Evolutionary conservation across 2,113 vertebrate species (phyloP).

Genomic region (Myrmophylax atrothorax): DNA sequence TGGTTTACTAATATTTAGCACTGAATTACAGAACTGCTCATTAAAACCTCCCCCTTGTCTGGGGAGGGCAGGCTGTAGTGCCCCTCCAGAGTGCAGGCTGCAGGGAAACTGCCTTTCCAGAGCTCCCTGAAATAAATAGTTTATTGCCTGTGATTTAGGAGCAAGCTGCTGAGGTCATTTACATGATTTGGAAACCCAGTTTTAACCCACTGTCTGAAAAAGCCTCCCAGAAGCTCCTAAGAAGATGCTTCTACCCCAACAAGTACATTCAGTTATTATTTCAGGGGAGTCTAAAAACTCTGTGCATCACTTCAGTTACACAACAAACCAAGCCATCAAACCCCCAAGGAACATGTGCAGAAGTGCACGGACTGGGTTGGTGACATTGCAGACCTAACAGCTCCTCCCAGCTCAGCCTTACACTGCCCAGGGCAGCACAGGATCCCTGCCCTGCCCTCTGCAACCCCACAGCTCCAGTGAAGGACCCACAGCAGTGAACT

Average conservation of each 20-base stretch:
- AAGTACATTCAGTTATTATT: not conserved
- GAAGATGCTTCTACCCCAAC: not conserved
- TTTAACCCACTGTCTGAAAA: not conserved
- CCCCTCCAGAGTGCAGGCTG: not conserved
- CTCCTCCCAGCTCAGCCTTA: not conserved
- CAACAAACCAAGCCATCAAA: not conserved
- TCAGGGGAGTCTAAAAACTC: not conserved
- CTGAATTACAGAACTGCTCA: not conserved
- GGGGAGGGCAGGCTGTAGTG: not conserved
- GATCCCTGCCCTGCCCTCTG: not conserved
- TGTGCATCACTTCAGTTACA: not conserved
- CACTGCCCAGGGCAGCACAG: not conserved
- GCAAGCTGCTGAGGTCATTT: not conserved
- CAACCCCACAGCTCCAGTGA: not conserved
- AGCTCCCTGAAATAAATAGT: not conserved
- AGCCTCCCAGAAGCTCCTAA: not conserved
- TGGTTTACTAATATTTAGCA: not conserved
- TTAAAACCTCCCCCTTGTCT: not conserved
- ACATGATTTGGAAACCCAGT: not conserved
- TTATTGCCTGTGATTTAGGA: not conserved
- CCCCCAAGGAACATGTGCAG: not conserved
- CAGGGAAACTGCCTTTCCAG: not conserved
- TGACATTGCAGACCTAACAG: not conserved
- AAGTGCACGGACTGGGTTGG: not conserved
- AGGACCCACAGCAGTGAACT: not conserved